phyloP scores from a whole-genome alignment of 2,797 vertebrate genomes.

The Acipenser transmontanus region DNA sequence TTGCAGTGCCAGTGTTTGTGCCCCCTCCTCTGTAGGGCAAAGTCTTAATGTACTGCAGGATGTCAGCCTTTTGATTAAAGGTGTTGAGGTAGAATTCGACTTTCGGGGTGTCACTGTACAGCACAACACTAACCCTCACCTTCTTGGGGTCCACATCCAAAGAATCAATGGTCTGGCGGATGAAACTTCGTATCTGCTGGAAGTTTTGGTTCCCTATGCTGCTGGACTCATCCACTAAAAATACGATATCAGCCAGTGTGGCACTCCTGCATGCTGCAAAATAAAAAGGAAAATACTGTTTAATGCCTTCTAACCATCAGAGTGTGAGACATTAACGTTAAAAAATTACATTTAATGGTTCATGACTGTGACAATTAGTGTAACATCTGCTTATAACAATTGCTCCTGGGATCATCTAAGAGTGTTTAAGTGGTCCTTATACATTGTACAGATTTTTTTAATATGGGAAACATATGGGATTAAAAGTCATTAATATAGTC shows the following conservation, averaged over 20 bases:
- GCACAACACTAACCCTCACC: conserved; percentile 38
- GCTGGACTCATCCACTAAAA: conserved; percentile 45
- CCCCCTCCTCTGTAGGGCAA: conserved; percentile 32
- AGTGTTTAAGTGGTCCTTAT: no score
- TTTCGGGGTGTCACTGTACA: conserved; percentile 34
- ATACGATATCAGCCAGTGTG: conserved; percentile 36
- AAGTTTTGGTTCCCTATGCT: conserved; percentile 32
- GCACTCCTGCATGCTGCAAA: conserved; percentile 34
- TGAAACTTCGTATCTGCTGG: conserved; percentile 38
- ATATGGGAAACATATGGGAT: no score
- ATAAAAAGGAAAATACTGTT: not conserved
- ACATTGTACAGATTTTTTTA: no score
- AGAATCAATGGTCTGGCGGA: conserved; percentile 34
- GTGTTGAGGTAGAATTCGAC: conserved; percentile 39
- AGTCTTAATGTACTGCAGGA: conserved; percentile 36
- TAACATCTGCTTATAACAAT: no score
- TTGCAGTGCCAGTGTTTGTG: conserved; percentile 34
- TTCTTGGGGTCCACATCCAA: conserved; percentile 25
- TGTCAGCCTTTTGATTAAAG: conserved; percentile 25
- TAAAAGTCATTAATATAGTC: no score
- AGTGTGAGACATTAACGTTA: no score
- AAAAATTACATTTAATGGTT: no score
- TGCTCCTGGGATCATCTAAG: no score
- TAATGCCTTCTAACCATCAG: no score
- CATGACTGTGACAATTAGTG: no score